Percentiles rank a stretch among this genome's conserved stretches.
phyloP scores from a whole-genome alignment of 2,888 invertebrate genomes.

The Ophion obscuratus region DNA sequence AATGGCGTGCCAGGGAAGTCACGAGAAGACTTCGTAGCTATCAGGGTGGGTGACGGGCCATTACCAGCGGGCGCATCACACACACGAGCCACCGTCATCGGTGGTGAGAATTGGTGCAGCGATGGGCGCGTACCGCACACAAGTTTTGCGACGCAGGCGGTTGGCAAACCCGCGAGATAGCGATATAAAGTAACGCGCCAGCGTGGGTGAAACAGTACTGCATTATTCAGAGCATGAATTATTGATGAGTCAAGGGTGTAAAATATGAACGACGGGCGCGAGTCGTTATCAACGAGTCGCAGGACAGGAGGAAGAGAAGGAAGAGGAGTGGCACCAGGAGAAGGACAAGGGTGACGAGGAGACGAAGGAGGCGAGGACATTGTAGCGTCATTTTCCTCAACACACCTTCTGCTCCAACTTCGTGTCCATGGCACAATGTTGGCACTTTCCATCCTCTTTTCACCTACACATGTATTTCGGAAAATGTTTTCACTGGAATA shows the following conservation, averaged over 20 bases:
- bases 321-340: not conserved
- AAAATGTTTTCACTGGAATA: not conserved
- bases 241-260: conserved; percentile 82
- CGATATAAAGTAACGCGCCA: conserved; percentile 78
- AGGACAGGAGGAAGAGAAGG: conserved; percentile 48
- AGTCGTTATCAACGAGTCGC: conserved; percentile 82
- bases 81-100: not conserved
- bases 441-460: conserved; percentile 31
- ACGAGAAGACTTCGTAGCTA: not conserved
- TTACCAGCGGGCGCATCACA: conserved; percentile 11
- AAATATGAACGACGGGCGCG: conserved; percentile 81
- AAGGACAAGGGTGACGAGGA: not conserved
- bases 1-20: not conserved
- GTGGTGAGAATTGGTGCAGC: not conserved
- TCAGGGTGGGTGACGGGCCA: conserved; percentile 16
- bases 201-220: conserved; percentile 79
- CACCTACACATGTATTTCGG: not conserved
- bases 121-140: conserved; percentile 32
- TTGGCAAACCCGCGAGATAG: conserved; percentile 57
- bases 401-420: conserved; percentile 28
- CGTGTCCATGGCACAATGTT: conserved; percentile 30
- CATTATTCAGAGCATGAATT: conserved; percentile 83
- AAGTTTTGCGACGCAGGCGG: conserved; percentile 36
- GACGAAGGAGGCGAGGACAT: conserved; percentile 43
- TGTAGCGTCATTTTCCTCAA: conserved; percentile 50